Evolutionary conservation across 2,113 vertebrate species (phyloP), one percentile per base, ranked within the genome.

Genomic region (Platysternon megacephalum): DNA sequence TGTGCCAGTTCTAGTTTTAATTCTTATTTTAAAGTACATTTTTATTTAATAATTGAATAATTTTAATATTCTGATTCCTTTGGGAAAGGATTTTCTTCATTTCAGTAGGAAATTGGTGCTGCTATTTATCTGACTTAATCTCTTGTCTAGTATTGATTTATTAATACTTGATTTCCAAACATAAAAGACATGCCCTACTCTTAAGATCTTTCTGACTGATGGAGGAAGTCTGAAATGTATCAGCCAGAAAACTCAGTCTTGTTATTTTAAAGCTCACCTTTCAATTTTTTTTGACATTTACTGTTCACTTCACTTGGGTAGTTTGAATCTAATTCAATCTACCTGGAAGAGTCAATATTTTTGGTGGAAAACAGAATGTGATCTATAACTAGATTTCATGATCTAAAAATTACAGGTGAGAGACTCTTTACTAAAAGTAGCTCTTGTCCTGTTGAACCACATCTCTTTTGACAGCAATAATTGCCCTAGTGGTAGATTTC

Each of bases 401-500:
- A n/a, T 76, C 42, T 74, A 29, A 0, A 53, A 65, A 35, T 14
- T 65, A 29, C 61, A 39, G n/a, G 28, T 74, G 11, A 11, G 46
- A 3, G 78, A 26, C 90, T 9, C 24, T 79, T 11, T 42, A 2
- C 58, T 46, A 52, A 2, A 11, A 53, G 39, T 74, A 10, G 9
- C 24, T 29, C 56, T 28, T 29, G 56, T 28, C 24, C 11, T 58
- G 29, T 58, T 58, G 56, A 28, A 58, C 24, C 11, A 58, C 56
- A 58, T 58, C 24, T 29, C 49, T 29, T 8, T 58, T 90, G 28
- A 68, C 78, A 82, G 24, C 81, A 74, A 1, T 11, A 85, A 51
- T n/a, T 92, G 56, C 28, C 68, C 79, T 80, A 76, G 39, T 80
- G 90, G 93, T 88, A 94, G 4, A 68, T 91, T 96, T 85, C 8